A percentile compares a stretch with the other conserved stretches of the same genome.
phyloP scores from a whole-genome alignment of 2,888 invertebrate species.

The Drosophila picticornis region DNA sequence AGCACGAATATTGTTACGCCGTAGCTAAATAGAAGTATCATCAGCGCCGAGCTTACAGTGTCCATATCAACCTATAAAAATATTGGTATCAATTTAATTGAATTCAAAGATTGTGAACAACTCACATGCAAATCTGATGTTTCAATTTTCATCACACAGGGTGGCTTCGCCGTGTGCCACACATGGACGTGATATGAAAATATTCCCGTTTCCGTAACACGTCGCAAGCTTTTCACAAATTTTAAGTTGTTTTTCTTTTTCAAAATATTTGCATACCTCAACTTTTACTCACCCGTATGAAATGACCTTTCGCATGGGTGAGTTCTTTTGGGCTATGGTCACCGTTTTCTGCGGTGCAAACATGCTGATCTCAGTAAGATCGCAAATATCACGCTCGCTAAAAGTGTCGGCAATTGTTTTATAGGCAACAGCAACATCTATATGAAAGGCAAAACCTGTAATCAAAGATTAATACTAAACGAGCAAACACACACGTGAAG shows the following conservation, averaged over 20 bases:
- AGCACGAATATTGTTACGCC: constrained; percentile 80
- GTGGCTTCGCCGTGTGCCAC: constrained; percentile 88
- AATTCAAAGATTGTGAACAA: neutral
- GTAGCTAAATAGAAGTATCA: constrained; percentile 86
- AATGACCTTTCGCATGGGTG: constrained; percentile 87
- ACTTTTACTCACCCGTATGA: constrained; percentile 55
- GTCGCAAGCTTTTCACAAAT: constrained; percentile 86
- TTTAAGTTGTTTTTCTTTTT: neutral
- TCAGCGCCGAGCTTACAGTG: constrained; percentile 87
- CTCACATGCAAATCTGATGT: constrained; percentile 83
- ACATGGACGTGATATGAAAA: constrained; percentile 86
- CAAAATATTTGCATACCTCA: neutral
- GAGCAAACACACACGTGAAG: neutral
- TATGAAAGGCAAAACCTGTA: constrained; percentile 89
- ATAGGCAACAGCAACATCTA: constrained; percentile 89
- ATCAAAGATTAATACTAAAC: neutral
- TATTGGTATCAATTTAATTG: neutral
- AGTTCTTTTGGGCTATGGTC: constrained; percentile 87
- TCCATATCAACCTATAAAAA: constrained; percentile 86
- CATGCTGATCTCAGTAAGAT: constrained; percentile 88
- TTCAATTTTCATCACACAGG: constrained; percentile 86
- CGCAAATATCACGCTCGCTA: constrained; percentile 89
- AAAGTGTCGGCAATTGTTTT: constrained; percentile 89
- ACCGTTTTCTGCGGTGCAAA: constrained; percentile 87
- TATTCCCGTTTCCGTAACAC: constrained; percentile 87